These are phyloP conservation scores for Melangyna quadrimaculata DNA, from an alignment of 2,888 invertebrate species.

Conservation along the genomic window DNA sequence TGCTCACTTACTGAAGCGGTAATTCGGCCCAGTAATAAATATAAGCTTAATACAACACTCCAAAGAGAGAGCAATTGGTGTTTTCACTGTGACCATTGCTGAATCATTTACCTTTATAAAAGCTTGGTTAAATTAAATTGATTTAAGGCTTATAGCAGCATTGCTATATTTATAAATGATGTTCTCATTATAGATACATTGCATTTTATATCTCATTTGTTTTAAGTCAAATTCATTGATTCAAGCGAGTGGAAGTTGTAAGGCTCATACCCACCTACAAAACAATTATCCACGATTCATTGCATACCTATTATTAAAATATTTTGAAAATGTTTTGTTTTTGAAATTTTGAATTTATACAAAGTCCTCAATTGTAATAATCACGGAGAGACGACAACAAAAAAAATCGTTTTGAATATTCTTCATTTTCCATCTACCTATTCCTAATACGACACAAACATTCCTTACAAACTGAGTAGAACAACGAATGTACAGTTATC, in stretches of 20 bases:
- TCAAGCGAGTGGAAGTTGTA: background rate
- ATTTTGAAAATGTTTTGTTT: constrained; percentile 10
- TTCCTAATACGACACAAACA: background rate
- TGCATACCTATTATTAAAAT: background rate
- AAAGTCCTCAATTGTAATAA: background rate
- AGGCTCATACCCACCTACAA: background rate
- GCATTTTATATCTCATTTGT: background rate
- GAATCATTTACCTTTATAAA: too few relatives aligned
- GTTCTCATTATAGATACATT: background rate
- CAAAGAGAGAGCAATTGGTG: too few relatives aligned
- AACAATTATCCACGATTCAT: background rate
- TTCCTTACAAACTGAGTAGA: background rate
- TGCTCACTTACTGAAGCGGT: too few relatives aligned
- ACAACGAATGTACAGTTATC: constrained; percentile 16
- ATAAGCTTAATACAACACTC: too few relatives aligned
- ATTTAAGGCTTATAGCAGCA: too few relatives aligned
- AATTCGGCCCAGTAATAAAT: too few relatives aligned
- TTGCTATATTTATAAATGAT: constrained; percentile 1
- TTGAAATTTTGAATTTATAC: background rate
- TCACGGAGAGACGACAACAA: background rate
- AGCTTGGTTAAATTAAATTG: too few relatives aligned
- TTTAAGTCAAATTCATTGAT: background rate
- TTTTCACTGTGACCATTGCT: too few relatives aligned
- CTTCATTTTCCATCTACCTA: background rate
- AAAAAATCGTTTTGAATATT: background rate